Evolutionary conservation across 2,888 invertebrate genomes (phyloP).

Genomic region (Lepeophtheirus nordmannii): DNA sequence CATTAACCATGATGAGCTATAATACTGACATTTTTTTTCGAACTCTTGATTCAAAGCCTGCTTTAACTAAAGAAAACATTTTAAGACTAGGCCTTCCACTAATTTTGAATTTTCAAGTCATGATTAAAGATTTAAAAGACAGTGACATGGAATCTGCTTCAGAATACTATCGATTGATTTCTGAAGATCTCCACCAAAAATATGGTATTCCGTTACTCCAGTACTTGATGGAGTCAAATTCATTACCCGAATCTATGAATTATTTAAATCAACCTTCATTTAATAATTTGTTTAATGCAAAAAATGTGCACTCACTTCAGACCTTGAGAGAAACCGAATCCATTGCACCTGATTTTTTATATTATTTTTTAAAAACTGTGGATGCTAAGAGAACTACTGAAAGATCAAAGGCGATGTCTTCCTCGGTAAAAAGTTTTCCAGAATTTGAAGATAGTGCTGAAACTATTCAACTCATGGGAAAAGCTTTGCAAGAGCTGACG

Average conservation of each 20-base stretch:
- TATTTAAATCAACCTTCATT: background rate
- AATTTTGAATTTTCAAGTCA: background rate
- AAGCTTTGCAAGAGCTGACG: background rate
- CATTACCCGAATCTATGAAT: background rate
- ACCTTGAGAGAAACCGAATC: background rate
- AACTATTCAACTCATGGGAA: background rate
- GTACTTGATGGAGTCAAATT: background rate
- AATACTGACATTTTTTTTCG: background rate
- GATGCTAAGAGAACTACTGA: background rate
- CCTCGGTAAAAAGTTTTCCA: background rate
- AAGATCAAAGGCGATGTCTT: background rate
- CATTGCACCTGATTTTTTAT: background rate
- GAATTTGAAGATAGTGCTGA: conserved; percentile 1
- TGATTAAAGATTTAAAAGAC: background rate
- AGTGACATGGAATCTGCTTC: background rate
- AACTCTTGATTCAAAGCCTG: background rate
- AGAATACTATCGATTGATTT: background rate
- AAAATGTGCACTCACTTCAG: background rate
- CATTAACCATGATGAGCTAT: background rate
- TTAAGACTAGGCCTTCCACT: background rate
- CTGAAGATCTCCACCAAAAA: background rate
- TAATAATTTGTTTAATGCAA: background rate
- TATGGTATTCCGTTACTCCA: background rate
- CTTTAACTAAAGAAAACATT: background rate
- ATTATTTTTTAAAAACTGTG: background rate